phyloP scores from a whole-genome alignment of 2,797 vertebrate genomes.

The Sarcoramphus papa region DNA sequence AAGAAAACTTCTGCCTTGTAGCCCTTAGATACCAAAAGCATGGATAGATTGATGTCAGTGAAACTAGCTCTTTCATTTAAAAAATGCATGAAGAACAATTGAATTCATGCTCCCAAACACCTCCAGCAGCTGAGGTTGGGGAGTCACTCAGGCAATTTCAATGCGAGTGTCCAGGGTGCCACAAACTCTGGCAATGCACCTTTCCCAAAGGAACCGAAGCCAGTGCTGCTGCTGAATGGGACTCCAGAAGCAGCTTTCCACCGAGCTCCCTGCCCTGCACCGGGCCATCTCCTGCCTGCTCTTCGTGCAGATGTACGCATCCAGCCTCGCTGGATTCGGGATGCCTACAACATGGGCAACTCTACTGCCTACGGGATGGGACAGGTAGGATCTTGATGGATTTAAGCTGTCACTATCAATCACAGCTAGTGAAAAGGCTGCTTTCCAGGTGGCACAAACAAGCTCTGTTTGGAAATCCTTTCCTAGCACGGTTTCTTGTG shows the following conservation, averaged over 20 bases:
- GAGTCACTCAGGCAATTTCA: background rate
- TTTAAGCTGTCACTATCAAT: constrained; percentile 61
- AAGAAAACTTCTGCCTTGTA: background rate
- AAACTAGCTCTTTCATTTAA: background rate
- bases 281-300: constrained; percentile 33
- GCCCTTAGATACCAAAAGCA: background rate
- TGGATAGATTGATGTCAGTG: background rate
- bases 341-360: background rate
- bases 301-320: constrained; percentile 18
- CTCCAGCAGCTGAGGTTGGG: background rate
- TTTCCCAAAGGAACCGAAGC: constrained; percentile 19
- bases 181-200: background rate
- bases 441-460: constrained; percentile 60
- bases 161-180: background rate
- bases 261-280: constrained; percentile 20
- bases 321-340: background rate
- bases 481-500: background rate
- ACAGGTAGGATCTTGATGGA: background rate
- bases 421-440: constrained; percentile 24
- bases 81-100: rapidly evolving
- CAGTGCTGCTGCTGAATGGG: constrained; percentile 1
- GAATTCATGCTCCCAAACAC: background rate
- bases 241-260: background rate
- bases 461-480: background rate
- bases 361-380: background rate